Evolutionary conservation across 1,140 invertebrate species (phyloP).

Genomic region (Bombus picipes): DNA sequence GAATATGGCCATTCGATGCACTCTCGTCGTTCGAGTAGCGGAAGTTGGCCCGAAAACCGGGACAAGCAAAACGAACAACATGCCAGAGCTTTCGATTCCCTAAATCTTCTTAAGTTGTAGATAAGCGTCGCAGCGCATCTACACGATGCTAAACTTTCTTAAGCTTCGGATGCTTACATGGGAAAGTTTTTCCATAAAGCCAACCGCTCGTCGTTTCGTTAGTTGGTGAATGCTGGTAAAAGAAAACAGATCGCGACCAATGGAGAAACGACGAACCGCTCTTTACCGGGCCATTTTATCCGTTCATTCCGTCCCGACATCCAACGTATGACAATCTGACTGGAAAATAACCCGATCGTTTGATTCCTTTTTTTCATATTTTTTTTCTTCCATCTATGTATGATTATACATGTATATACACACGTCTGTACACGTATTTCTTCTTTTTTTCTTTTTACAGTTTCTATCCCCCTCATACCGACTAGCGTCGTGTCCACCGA

Average conservation of each 20-base stretch:
- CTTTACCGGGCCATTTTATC: neutral
- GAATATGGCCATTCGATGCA: constrained; percentile 8
- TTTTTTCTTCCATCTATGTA: neutral
- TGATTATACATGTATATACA: too few species aligned
- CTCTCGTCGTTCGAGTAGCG: neutral
- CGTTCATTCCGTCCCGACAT: neutral
- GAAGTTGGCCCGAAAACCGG: constrained; percentile 1
- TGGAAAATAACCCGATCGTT: neutral
- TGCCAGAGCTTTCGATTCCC: constrained; percentile 26
- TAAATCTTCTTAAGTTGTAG: constrained; percentile 56
- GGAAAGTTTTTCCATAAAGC: constrained; percentile 52
- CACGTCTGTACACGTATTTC: neutral
- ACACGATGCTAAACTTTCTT: constrained; percentile 48
- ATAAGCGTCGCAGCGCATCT: constrained; percentile 50
- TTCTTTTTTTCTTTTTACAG: neutral
- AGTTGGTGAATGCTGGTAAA: neutral
- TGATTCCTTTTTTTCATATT: neutral
- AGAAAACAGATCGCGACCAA: neutral
- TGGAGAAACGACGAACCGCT: neutral
- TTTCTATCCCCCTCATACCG: neutral
- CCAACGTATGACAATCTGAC: neutral
- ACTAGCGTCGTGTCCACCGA: neutral
- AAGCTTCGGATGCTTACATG: constrained; percentile 17
- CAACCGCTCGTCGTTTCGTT: neutral
- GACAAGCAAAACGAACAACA: neutral